Base-by-base conservation (phyloP, 2,888 invertebrate species). In the Corythucha ciliata region DNA sequence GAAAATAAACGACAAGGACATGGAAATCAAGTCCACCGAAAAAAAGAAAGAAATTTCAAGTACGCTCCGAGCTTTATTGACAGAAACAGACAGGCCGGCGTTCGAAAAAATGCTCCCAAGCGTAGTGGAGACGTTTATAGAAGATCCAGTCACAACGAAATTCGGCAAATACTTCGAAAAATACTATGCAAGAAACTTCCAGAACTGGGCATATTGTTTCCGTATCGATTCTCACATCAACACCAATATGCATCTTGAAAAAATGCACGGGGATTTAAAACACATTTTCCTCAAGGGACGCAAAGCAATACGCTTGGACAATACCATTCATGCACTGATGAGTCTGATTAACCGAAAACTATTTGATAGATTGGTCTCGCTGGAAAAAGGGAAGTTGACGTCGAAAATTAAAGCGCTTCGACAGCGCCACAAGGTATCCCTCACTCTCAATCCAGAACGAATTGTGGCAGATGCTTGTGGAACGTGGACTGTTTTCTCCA, bases 241-340 rank as follows among this genome's bases (percentile, higher is more conserved):
- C 47, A 60, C 61, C 21, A 61, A 61, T 39, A 61, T 59, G 59
- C 53, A 61, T 46, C 50, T 61, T 41, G 59, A 61, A 42, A 34
- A 50, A 5, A 29, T 59, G n/a, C 61, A 61, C 52, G 59, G 55
- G 34, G 24, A 20, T 21, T 29, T 59, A 34, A 59, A 60, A 49
- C 54, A 56, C 33, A 39, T 41, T 26, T 56, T 54, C 42, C 40
- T 57, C 20, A 47, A 59, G 34, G 58, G 58, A 4, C 48, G 49
- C 42, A 57, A 49, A 50, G 42, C 49, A 41, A 54, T 54, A 33
- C 37, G 53, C n/a, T 39, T 57, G 16, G 54, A 56, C 56, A 16
- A 39, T 57, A 41, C 42, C 5, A 25, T 41, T 5, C 22, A 25
- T 18, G 42, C 42, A 5, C 42, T 41, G 8, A 25, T 41, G 42